Percentiles rank a stretch among this genome's conserved stretches.
phyloP scores from a whole-genome alignment of 2,113 vertebrate species.

The Apodemus sylvaticus region DNA sequence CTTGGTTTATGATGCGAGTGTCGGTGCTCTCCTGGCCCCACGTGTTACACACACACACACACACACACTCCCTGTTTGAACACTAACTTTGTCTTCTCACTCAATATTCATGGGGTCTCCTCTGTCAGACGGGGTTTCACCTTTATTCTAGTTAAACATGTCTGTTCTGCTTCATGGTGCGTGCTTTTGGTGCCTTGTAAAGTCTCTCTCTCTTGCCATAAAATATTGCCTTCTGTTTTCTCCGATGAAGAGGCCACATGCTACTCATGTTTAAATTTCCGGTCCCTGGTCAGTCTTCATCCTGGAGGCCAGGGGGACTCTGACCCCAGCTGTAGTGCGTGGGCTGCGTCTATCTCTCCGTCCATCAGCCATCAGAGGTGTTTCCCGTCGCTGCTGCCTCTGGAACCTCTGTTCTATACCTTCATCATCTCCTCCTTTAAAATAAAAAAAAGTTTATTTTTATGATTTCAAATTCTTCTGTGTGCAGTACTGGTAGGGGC shows the following conservation, averaged over 20 bases:
- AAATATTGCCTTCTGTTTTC: not conserved
- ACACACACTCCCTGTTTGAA: not conserved
- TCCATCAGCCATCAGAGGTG: not conserved
- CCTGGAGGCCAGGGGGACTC: not conserved
- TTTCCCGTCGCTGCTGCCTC: too few species aligned
- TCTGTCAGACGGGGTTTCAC: not conserved
- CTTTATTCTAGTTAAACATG: not conserved
- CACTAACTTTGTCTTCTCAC: not conserved
- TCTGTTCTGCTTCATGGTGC: not conserved
- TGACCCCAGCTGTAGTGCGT: not conserved
- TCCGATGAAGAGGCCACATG: not conserved
- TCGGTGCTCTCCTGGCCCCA: not conserved
- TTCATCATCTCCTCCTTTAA: not conserved
- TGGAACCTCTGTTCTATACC: not conserved
- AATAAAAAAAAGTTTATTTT: not conserved
- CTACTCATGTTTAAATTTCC: not conserved
- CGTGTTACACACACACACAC: too few species aligned
- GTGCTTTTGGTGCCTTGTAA: not conserved
- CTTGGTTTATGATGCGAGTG: not conserved
- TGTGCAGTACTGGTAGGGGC: not conserved
- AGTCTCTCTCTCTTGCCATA: not conserved
- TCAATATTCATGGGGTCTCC: not conserved
- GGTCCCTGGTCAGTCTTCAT: not conserved
- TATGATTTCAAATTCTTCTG: not conserved
- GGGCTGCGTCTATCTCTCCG: not conserved